phyloP scores from a whole-genome alignment of 1,140 invertebrate species.

The Euglossa dilemma region DNA sequence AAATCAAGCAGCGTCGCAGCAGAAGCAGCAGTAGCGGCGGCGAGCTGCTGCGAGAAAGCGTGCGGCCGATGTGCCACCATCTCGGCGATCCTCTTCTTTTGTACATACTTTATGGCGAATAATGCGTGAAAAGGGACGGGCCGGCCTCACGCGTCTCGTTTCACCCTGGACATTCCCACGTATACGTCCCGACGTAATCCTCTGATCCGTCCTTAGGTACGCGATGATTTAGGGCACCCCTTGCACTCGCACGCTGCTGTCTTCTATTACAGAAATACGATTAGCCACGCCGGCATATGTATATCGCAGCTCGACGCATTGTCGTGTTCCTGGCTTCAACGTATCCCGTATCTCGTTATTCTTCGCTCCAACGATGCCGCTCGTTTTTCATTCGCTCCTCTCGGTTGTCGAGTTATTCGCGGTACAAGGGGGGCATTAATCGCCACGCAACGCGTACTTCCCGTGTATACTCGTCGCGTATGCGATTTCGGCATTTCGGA shows the following conservation, averaged over 20 bases:
- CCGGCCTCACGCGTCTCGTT: conserved; percentile 41
- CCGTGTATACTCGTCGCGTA: not conserved
- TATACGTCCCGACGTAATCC: conserved; percentile 34
- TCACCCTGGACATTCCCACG: conserved; percentile 42
- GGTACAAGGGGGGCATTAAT: conserved; percentile 5
- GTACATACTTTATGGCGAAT: conserved; percentile 56
- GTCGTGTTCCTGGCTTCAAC: conserved; percentile 4
- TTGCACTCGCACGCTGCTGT: conserved; percentile 8
- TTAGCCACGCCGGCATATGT: conserved; percentile 40
- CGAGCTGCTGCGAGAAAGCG: conserved; percentile 63
- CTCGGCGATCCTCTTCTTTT: conserved; percentile 31
- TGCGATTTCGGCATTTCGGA: not conserved
- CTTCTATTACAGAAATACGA: conserved; percentile 42
- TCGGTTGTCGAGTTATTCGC: not conserved
- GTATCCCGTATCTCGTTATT: conserved; percentile 16
- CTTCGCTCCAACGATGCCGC: not conserved
- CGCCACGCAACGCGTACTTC: not conserved
- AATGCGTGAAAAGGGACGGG: conserved; percentile 48
- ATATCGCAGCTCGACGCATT: conserved; percentile 15
- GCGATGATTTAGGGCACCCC: conserved; percentile 39
- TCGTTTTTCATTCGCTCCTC: conserved; percentile 22
- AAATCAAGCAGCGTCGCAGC: conserved; percentile 76
- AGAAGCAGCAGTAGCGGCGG: conserved; percentile 48
- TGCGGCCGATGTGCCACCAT: conserved; percentile 57
- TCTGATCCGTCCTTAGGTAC: conserved; percentile 40